Conservation (phyloP, 2,888 invertebrate species). For the Tuberolachnus salignus region DNA sequence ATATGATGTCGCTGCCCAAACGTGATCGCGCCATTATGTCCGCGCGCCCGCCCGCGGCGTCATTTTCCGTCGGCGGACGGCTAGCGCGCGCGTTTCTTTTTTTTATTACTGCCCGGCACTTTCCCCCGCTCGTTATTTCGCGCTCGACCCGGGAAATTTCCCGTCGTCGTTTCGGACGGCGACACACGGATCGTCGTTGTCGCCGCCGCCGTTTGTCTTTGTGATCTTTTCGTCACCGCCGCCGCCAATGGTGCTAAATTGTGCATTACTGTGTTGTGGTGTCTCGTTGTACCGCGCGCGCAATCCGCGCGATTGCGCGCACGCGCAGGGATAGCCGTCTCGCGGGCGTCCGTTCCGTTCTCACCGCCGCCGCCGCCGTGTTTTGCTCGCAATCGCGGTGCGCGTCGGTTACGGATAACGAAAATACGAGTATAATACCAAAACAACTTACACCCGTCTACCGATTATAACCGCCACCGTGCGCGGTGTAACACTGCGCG, state of each 20-base stretch:
- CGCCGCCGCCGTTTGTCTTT: no score
- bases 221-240: no score
- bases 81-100: no score
- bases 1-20: conserved; percentile 6
- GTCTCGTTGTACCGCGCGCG: neutral
- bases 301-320: neutral
- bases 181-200: neutral
- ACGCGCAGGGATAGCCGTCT: neutral
- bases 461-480: conserved; percentile 1
- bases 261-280: neutral
- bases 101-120: no score
- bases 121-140: no score
- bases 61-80: neutral
- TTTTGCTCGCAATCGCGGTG: neutral
- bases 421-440: no score
- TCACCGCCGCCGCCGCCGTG: neutral
- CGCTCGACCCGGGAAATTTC: no score
- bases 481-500: conserved; percentile 12
- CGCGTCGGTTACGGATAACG: conserved; percentile 20
- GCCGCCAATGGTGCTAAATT: no score
- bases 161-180: neutral
- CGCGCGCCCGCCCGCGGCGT: neutral
- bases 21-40: neutral
- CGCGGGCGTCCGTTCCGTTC: neutral
- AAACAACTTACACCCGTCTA: neutral